Base-by-base conservation (phyloP, 2,797 vertebrate species). In the Sebastes alutus region DNA sequence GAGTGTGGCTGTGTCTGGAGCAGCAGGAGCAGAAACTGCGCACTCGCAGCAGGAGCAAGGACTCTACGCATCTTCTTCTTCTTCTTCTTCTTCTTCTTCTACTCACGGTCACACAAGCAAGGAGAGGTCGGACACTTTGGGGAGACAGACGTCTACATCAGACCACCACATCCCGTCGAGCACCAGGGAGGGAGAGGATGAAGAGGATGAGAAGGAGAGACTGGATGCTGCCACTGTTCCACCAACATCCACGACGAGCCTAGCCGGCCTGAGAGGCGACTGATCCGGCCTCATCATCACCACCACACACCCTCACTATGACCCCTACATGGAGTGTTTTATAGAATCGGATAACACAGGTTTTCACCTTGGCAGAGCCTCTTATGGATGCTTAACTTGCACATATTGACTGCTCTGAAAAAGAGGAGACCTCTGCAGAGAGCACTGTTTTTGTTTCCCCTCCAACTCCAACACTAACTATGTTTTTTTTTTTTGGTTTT, bases 281-380 rank as follows among this genome's bases (percentile, higher is more conserved):
- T 90, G 87, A 93, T 75, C 82, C 46, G 85, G 71, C 85, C 81
- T 42, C 64, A 52, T 60, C 64, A 49, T 56, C 62, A 20, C 25
- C 52, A 56, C 18, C 58, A 12, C 35, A 65, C 65, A 32, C 33
- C 30, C 30, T n/a, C 33, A 38, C 59, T 78, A 65, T 71, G 60
- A 81, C 81, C 79, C 75, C 73, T 71, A 72, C 62, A 75, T 69
- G 87, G 84, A 88, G 85, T 85, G 88, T 88, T 92, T 92, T 71
- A 78, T 84, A 85, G 90, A 89, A 80, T 84, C 89, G 94, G 94
- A 94, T 91, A 84, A 84, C 80, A 82, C 82, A 81, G 60, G 71
- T 87, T 68, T 81, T 87, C 77, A 81, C 79, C 73, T 86, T 52
- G 22, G 71, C 84, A 91, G 87, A 88, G 77, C 85, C 68, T 80